Conservation (phyloP, 2,888 invertebrate genomes). For the Pardosa pseudoannulata region DNA sequence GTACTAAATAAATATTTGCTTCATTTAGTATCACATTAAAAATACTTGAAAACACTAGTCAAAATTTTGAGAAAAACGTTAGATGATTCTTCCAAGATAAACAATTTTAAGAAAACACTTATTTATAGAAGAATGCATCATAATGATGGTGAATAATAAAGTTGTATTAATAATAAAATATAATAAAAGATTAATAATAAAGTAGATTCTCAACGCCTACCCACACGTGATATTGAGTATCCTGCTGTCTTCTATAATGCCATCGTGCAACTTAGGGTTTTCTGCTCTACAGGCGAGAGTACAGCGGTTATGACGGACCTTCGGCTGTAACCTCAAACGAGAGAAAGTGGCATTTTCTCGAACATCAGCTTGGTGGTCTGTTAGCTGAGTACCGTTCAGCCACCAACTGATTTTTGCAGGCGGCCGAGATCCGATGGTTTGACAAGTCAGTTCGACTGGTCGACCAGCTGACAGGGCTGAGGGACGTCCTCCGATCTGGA, state of each 20-base stretch:
- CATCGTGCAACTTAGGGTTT: slow-evolving; percentile 48
- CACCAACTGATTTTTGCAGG: slow-evolving; percentile 59
- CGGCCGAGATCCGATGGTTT: slow-evolving; percentile 46
- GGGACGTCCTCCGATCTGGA: slow-evolving; percentile 24
- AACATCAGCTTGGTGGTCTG: slow-evolving; percentile 52
- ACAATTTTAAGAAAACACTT: too few relatives aligned
- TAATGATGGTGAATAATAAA: too few relatives aligned
- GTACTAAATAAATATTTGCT: too few relatives aligned
- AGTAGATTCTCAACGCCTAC: slow-evolving; percentile 35
- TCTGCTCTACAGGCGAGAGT: slow-evolving; percentile 44
- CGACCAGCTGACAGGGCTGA: slow-evolving; percentile 49
- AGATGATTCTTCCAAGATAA: too few relatives aligned
- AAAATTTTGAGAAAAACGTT: too few relatives aligned
- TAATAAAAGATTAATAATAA: too few relatives aligned
- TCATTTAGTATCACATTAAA: too few relatives aligned
- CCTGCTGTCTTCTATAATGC: slow-evolving; percentile 39
- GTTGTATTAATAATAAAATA: too few relatives aligned
- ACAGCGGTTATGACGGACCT: slow-evolving; percentile 28
- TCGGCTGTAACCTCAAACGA: slow-evolving; percentile 48
- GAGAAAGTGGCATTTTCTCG: slow-evolving; percentile 62
- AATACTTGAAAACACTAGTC: too few relatives aligned
- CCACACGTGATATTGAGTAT: slow-evolving; percentile 70
- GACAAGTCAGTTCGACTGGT: slow-evolving; percentile 35
- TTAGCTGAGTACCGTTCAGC: slow-evolving; percentile 53
- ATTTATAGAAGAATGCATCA: too few relatives aligned